phyloP scores from a whole-genome alignment of 30 jellyfish, hydroid and myxozoan species.

The Turritopsis rubra region DNA sequence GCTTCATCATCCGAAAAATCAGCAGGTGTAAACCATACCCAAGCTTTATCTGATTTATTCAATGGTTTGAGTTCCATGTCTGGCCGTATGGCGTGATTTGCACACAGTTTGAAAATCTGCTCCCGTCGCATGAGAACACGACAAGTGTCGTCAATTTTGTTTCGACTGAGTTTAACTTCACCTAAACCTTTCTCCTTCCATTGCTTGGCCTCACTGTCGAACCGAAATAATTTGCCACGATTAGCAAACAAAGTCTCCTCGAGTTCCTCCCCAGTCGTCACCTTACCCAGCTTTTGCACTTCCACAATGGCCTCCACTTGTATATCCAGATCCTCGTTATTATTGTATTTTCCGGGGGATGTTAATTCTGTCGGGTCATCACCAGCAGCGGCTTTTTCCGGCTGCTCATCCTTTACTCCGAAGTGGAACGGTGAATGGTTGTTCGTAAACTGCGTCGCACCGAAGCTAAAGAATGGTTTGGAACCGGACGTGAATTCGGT shows the following conservation, averaged over 20 bases:
- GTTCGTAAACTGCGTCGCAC: background rate
- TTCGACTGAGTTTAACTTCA: constrained; percentile 40
- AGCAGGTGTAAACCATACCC: constrained; percentile 78
- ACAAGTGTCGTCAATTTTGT: constrained; percentile 33
- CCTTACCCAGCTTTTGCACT: constrained; percentile 20
- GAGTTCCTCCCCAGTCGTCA: constrained; percentile 67
- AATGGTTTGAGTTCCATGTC: constrained; percentile 47
- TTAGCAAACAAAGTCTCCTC: constrained; percentile 49
- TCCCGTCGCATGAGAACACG: constrained; percentile 83
- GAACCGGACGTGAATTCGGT: background rate
- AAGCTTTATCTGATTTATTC: constrained; percentile 44
- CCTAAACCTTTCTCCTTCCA: constrained; percentile 97
- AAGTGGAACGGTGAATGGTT: background rate
- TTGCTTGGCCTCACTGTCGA: constrained; percentile 28
- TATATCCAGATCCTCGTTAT: constrained; percentile 32
- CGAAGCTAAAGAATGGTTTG: background rate
- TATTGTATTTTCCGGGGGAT: background rate
- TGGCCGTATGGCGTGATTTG: constrained; percentile 48
- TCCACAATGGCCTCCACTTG: constrained; percentile 31
- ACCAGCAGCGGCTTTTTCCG: background rate
- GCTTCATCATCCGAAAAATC: constrained; percentile 79
- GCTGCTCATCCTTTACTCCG: background rate
- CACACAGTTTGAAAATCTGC: constrained; percentile 63
- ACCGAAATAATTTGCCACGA: constrained; percentile 66
- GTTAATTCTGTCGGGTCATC: background rate